A percentile compares a stretch with the other conserved stretches of the same genome.
These are phyloP conservation scores for Tiphia femorata DNA, from an alignment of 2,888 invertebrate species.

Conservation along the genomic window DNA sequence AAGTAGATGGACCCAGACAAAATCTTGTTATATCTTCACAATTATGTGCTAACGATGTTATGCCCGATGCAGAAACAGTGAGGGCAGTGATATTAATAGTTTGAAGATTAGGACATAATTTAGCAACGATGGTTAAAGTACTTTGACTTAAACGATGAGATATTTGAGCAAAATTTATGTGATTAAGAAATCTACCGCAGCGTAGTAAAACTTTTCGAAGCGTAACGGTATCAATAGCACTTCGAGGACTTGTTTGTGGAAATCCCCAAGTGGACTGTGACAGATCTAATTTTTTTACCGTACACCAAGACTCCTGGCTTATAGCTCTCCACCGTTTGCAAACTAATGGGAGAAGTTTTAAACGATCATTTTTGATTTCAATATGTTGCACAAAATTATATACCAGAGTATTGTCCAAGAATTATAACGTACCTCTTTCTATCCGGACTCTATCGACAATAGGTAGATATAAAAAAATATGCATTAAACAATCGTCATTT, in stretches of 20 bases:
- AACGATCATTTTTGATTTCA: neutral
- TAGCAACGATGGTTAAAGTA: conserved; percentile 72
- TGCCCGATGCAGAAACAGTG: conserved; percentile 71
- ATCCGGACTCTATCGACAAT: conserved; percentile 71
- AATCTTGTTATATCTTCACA: conserved; percentile 71
- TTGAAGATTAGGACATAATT: conserved; percentile 73
- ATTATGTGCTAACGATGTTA: conserved; percentile 69
- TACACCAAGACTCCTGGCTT: conserved; percentile 70
- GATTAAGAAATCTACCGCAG: conserved; percentile 69
- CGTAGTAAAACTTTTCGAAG: conserved; percentile 71
- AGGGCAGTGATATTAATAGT: conserved; percentile 71
- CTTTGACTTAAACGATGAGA: conserved; percentile 71
- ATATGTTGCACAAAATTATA: neutral
- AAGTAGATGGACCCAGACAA: conserved; percentile 70
- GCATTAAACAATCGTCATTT: conserved; percentile 73
- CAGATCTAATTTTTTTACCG: conserved; percentile 62
- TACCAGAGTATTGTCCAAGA: neutral
- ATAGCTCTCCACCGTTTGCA: conserved; percentile 73
- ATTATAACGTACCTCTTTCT: conserved; percentile 67
- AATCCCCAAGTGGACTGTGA: conserved; percentile 46
- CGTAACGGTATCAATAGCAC: conserved; percentile 42
- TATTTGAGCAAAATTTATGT: conserved; percentile 71
- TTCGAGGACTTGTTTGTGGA: conserved; percentile 9
- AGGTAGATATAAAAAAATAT: conserved; percentile 71
- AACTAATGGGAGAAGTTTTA: conserved; percentile 57